A percentile compares a stretch with the other conserved stretches of the same genome.
phyloP scores from a whole-genome alignment of 2,888 invertebrate genomes.

The Dione juno region DNA sequence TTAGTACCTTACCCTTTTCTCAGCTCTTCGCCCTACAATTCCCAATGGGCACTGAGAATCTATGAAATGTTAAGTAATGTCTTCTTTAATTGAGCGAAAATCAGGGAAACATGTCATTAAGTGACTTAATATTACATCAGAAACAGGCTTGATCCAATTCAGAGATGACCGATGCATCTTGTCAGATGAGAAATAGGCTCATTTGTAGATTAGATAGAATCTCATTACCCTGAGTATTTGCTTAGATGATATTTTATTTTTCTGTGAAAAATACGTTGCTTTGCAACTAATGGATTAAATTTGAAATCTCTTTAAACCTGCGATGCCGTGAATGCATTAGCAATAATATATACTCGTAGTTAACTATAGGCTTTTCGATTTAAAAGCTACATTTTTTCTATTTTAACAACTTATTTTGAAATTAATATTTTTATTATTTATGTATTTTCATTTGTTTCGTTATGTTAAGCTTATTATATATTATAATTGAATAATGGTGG shows the following conservation, averaged over 20 bases:
- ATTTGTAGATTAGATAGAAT: conserved; percentile 37
- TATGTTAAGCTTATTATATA: neutral
- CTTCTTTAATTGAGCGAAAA: neutral
- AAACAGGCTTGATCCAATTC: conserved; percentile 28
- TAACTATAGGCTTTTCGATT: conserved; percentile 18
- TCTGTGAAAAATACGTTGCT: conserved; percentile 26
- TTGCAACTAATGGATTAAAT: conserved; percentile 31
- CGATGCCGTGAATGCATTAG: conserved; percentile 1
- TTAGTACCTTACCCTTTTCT: too few species aligned
- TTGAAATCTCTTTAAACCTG: conserved; percentile 1
- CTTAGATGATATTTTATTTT: conserved; percentile 29
- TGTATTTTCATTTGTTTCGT: neutral
- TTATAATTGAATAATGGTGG: neutral
- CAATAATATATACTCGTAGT: conserved; percentile 17
- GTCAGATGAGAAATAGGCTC: conserved; percentile 36
- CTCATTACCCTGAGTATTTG: conserved; percentile 36
- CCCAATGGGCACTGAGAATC: too few species aligned
- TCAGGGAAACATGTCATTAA: neutral
- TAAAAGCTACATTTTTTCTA: neutral
- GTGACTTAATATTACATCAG: conserved; percentile 28
- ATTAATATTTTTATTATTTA: conserved; percentile 13
- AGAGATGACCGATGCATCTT: conserved; percentile 33
- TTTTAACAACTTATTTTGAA: neutral
- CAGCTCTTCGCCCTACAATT: too few species aligned
- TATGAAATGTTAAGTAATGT: too few species aligned